A percentile compares a stretch with the other conserved stretches of the same genome.
Evolutionary conservation across 37 sponge, comb jelly and placozoan species (phyloP).

Genomic region (Corticium candelabrum): DNA sequence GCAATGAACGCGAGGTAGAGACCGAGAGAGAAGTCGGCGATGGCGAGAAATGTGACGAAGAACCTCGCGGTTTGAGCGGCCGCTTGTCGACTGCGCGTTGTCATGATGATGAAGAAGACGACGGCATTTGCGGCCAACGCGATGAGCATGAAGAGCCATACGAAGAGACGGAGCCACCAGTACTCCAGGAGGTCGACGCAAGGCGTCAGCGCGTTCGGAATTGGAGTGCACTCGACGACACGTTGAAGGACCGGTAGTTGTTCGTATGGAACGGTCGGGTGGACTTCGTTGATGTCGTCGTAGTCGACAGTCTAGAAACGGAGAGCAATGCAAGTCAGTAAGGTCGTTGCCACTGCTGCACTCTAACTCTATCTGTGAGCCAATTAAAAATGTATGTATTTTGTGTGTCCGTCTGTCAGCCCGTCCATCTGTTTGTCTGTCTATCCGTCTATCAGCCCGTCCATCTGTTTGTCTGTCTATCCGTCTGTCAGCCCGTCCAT

Average conservation of each 20-base stretch:
- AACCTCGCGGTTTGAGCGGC: constrained; percentile 17
- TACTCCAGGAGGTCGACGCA: constrained; percentile 51
- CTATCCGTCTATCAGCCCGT: too few relatives aligned
- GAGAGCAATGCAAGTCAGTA: not conserved
- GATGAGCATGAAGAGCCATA: constrained; percentile 48
- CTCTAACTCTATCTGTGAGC: too few relatives aligned
- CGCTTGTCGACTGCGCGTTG: not conserved
- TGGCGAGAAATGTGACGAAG: constrained; percentile 44
- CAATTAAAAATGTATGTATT: too few relatives aligned
- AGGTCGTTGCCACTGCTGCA: too few relatives aligned
- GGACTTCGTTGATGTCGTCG: not conserved
- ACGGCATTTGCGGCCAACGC: constrained; percentile 36
- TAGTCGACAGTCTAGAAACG: not conserved
- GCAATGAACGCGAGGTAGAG: constrained; percentile 50
- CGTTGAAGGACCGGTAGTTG: not conserved
- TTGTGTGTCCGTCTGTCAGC: too few relatives aligned
- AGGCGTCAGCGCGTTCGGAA: constrained; percentile 41
- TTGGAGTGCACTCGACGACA: constrained; percentile 20
- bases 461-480: too few relatives aligned
- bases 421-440: too few relatives aligned
- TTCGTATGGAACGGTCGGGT: not conserved
- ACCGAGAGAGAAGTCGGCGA: constrained; percentile 56
- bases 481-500: too few relatives aligned
- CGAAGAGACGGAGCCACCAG: constrained; percentile 14
- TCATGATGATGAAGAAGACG: constrained; percentile 33